phyloP scores from a whole-genome alignment of 2,888 invertebrate genomes.

The Dicyrtoma fusca region DNA sequence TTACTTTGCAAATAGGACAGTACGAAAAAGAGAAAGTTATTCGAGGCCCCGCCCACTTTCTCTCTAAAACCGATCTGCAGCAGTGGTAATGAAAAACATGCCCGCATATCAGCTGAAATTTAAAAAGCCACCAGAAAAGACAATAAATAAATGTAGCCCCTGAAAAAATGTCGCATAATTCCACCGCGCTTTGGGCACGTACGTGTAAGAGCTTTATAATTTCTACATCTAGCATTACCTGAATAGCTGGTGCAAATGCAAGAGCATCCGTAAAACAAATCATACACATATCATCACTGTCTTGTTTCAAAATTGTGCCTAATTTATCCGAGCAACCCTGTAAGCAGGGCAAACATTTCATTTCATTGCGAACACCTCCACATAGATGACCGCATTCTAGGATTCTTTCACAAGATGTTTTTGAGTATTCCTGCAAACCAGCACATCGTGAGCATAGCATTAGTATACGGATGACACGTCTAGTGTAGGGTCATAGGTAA shows the following conservation, averaged over 20 bases:
- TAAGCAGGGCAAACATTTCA: constrained; percentile 83
- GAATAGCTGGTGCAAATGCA: constrained; percentile 91
- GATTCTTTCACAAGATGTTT: constrained; percentile 79
- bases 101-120: constrained; percentile 78
- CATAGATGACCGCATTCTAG: constrained; percentile 89
- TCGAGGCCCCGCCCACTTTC: constrained; percentile 91
- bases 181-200: too few relatives aligned
- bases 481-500: too few relatives aligned
- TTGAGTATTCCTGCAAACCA: constrained; percentile 70
- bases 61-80: constrained; percentile 78
- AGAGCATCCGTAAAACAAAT: constrained; percentile 97
- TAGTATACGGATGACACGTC: too few relatives aligned
- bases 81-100: constrained; percentile 96
- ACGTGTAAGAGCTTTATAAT: too few relatives aligned
- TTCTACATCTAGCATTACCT: too few relatives aligned
- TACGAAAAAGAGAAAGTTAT: constrained; percentile 94
- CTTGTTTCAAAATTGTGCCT: constrained; percentile 72
- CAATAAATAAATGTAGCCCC: too few relatives aligned
- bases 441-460: background rate
- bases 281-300: constrained; percentile 99
- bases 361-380: constrained; percentile 87
- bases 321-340: constrained; percentile 69
- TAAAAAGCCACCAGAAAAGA: too few relatives aligned
- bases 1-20: constrained; percentile 95
- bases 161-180: too few relatives aligned